Conservation (phyloP, 2,113 vertebrate species). For the Emberiza fucata region DNA sequence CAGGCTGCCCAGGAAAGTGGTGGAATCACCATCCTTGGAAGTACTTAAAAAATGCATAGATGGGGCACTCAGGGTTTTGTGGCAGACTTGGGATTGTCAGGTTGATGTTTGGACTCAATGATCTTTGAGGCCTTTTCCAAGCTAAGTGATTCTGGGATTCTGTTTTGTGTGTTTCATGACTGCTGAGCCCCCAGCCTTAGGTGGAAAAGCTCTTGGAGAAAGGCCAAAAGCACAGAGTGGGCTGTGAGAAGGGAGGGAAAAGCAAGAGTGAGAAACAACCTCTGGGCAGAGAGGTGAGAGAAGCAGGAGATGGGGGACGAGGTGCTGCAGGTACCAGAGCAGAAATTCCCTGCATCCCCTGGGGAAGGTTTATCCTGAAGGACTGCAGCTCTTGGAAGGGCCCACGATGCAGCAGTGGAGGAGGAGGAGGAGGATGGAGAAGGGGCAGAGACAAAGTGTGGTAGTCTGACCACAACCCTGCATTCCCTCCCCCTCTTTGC, state of each 20-base stretch:
- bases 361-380: background rate
- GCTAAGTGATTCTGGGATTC: background rate
- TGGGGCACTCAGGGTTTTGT: background rate
- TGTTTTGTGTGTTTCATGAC: accelerated
- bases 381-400: background rate
- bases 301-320: background rate
- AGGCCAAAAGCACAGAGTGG: background rate
- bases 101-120: background rate
- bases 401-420: background rate
- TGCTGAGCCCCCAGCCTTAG: accelerated
- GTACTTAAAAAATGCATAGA: background rate
- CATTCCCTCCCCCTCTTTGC: background rate
- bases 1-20: background rate
- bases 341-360: background rate
- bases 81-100: background rate
- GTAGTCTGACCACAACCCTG: background rate
- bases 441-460: background rate
- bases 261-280: background rate
- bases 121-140: background rate
- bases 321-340: background rate
- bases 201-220: background rate
- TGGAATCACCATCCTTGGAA: background rate
- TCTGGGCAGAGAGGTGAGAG: accelerated
- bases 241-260: background rate
- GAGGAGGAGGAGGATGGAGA: background rate